Evolutionary conservation across 64 coral and sea anemone species (phyloP).

Genomic region (Pocillopora damicornis): DNA sequence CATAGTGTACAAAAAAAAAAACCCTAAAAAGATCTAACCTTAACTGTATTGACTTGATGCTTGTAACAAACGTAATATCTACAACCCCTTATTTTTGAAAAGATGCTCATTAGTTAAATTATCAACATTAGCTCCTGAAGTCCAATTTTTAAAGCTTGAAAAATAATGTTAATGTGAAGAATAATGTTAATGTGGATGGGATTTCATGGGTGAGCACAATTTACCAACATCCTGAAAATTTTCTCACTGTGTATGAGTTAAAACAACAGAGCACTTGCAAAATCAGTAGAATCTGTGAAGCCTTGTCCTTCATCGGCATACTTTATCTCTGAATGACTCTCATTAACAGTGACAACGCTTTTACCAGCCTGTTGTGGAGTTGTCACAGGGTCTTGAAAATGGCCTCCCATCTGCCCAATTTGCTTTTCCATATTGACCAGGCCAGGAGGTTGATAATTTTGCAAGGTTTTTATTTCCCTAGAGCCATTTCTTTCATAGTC

Average conservation of each 20-base stretch:
- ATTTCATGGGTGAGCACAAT: too few relatives aligned
- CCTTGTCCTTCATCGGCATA: conserved; percentile 73
- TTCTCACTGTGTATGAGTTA: neutral
- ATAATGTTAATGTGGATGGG: too few relatives aligned
- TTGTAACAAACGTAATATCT: too few relatives aligned
- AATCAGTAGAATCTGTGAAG: conserved; percentile 63
- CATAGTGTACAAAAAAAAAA: too few relatives aligned
- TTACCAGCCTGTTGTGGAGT: neutral
- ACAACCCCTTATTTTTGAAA: too few relatives aligned
- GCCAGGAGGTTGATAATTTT: conserved; percentile 59
- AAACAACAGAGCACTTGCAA: conserved; percentile 73
- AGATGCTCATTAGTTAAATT: too few relatives aligned
- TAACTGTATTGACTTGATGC: too few relatives aligned
- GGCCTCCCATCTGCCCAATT: neutral
- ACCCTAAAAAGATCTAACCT: too few relatives aligned
- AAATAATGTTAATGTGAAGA: too few relatives aligned
- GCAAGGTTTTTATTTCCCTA: conserved; percentile 53
- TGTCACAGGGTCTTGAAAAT: neutral
- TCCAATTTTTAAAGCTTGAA: too few relatives aligned
- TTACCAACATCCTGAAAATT: neutral
- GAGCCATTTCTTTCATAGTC: conserved; percentile 26
- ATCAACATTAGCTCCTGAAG: too few relatives aligned
- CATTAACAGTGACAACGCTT: neutral
- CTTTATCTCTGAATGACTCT: conserved; percentile 44
- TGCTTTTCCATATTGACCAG: conserved; percentile 45